Conservation (phyloP, 2,888 invertebrate genomes). For the Drosophila peninsularis region DNA sequence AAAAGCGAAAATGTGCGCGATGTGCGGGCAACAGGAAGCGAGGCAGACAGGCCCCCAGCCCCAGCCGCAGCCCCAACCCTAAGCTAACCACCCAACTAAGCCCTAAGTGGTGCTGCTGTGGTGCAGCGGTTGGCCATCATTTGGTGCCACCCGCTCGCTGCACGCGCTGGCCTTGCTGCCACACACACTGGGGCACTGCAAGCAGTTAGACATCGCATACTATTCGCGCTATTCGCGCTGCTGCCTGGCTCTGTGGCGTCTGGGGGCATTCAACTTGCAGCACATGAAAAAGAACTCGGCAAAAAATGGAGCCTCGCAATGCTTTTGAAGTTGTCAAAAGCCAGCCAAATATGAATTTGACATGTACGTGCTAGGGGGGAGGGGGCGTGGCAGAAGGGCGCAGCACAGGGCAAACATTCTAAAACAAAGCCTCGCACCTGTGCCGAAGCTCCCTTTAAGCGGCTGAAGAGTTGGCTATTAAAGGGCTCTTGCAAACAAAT, state of each 20-base stretch:
- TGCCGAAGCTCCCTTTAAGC: neutral
- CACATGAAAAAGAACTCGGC: neutral
- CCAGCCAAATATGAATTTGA: constrained; percentile 28
- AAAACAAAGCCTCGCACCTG: constrained; percentile 3
- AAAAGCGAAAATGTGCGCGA: constrained; percentile 55
- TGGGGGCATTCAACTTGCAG: constrained; percentile 31
- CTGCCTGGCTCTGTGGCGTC: constrained; percentile 1
- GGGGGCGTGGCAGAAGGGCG: neutral
- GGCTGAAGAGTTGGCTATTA: neutral
- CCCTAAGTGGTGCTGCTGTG: constrained; percentile 16
- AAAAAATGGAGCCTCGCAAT: constrained; percentile 13
- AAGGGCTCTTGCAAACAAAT: neutral
- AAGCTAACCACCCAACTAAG: constrained; percentile 13
- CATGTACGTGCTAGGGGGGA: constrained; percentile 11
- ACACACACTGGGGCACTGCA: constrained; percentile 36
- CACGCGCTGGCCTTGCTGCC: constrained; percentile 54
- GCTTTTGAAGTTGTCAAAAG: constrained; percentile 52
- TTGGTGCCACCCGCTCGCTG: constrained; percentile 16
- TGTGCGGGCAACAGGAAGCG: constrained; percentile 47
- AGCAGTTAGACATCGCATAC: constrained; percentile 24
- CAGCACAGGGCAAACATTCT: neutral
- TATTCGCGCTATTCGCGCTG: neutral
- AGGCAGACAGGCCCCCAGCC: constrained; percentile 31
- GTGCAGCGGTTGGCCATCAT: constrained; percentile 17
- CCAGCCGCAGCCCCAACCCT: neutral